A percentile compares a stretch with the other conserved stretches of the same genome.
phyloP scores from a whole-genome alignment of 2,888 invertebrate genomes.

The Steinernema hermaphroditum region DNA sequence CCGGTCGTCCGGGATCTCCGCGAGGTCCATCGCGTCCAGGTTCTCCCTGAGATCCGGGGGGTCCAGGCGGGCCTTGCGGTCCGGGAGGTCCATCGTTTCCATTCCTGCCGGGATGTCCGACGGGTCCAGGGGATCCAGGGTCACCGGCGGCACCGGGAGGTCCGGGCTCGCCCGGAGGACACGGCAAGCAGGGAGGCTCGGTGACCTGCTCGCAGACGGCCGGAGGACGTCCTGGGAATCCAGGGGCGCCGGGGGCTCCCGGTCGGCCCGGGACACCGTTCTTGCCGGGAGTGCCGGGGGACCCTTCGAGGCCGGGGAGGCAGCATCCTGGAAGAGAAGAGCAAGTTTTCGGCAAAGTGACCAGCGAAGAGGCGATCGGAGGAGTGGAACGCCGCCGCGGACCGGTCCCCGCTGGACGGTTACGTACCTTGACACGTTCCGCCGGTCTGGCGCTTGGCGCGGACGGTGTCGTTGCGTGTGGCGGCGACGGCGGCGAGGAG shows the following conservation, averaged over 20 bases:
- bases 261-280: slow-evolving; percentile 64
- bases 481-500: slow-evolving; percentile 4
- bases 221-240: slow-evolving; percentile 65
- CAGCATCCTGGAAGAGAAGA: slow-evolving; percentile 63
- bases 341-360: neutral
- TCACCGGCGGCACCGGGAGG: slow-evolving; percentile 45
- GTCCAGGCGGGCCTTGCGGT: slow-evolving; percentile 57
- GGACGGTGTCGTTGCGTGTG: slow-evolving; percentile 39
- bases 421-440: slow-evolving; percentile 35
- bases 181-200: slow-evolving; percentile 64
- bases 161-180: slow-evolving; percentile 65
- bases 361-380: slow-evolving; percentile 21
- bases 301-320: slow-evolving; percentile 61
- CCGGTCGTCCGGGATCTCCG: slow-evolving; percentile 65
- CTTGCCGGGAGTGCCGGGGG: slow-evolving; percentile 61
- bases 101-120: slow-evolving; percentile 58
- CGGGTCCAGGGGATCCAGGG: slow-evolving; percentile 42
- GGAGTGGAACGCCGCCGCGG: slow-evolving; percentile 14
- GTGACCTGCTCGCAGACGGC: slow-evolving; percentile 65
- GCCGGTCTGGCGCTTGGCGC: slow-evolving; percentile 43
- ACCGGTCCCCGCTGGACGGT: neutral
- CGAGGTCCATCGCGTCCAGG: slow-evolving; percentile 61
- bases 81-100: slow-evolving; percentile 65
- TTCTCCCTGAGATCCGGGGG: slow-evolving; percentile 42
- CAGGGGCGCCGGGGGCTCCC: slow-evolving; percentile 64